These are phyloP conservation scores for Apotomis capreana DNA, from an alignment of 2,888 invertebrate species.

Conservation along the genomic window DNA sequence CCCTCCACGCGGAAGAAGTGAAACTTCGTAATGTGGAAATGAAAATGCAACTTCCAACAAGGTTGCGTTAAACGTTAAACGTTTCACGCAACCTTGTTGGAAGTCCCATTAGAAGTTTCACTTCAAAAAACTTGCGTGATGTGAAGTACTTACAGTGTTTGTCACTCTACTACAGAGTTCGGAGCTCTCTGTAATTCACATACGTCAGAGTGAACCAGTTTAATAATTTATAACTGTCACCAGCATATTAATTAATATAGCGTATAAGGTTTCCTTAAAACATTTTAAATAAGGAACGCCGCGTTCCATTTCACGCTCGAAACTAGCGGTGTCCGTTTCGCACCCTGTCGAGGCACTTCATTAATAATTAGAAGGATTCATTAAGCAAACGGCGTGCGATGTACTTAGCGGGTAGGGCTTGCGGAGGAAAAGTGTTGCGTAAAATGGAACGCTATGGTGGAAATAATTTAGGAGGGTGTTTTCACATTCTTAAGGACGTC, in stretches of 20 bases:
- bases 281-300: constrained; percentile 13
- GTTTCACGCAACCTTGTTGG: no score
- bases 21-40: no score
- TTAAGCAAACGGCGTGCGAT: constrained; percentile 39
- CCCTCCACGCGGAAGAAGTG: no score
- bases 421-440: constrained; percentile 27
- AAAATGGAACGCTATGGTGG: constrained; percentile 30
- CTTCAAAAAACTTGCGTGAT: no score
- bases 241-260: not conserved
- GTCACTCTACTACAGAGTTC: no score
- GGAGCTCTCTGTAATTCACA: no score
- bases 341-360: constrained; percentile 30
- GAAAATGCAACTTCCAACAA: no score
- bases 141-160: no score
- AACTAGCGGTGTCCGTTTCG: constrained; percentile 36
- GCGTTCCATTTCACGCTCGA: constrained; percentile 17
- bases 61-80: no score
- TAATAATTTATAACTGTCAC: not conserved
- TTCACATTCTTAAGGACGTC: constrained; percentile 25
- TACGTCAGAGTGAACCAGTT: no score
- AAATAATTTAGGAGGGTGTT: constrained; percentile 36
- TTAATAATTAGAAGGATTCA: constrained; percentile 40
- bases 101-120: no score
- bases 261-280: not conserved
- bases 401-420: constrained; percentile 39